Conservation (phyloP, 2,113 vertebrate genomes). For the Poecile atricapillus region DNA sequence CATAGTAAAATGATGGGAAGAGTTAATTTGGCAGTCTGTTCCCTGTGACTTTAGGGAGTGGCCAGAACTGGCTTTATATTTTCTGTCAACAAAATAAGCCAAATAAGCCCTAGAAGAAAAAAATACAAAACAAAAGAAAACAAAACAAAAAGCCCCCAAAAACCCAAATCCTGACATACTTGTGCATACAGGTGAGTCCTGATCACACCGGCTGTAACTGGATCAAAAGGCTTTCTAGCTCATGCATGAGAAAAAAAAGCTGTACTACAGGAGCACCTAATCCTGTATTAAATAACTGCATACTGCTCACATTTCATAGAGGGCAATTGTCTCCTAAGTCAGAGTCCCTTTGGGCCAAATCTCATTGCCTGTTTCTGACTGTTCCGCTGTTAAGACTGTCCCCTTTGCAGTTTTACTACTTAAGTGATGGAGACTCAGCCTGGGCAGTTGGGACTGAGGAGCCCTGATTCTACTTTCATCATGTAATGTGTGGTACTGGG, state of each 20-base stretch:
- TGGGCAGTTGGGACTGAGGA: neutral
- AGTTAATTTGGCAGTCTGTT: neutral
- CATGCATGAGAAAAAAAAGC: neutral
- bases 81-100: neutral
- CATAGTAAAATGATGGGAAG: neutral
- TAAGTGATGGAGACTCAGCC: neutral
- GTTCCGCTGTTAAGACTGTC: neutral
- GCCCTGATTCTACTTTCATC: neutral
- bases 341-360: neutral
- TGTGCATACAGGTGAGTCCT: neutral
- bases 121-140: neutral
- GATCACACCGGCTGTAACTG: neutral
- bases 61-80: neutral
- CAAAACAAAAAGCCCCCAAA: neutral
- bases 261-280: neutral
- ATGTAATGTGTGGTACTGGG: fast-evolving
- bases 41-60: neutral
- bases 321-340: neutral
- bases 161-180: neutral
- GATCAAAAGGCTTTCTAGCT: neutral
- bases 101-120: neutral
- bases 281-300: neutral
- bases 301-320: neutral
- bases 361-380: neutral
- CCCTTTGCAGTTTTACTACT: neutral